Base-by-base conservation (phyloP, 2,113 vertebrate species). In the Monopterus albus region DNA sequence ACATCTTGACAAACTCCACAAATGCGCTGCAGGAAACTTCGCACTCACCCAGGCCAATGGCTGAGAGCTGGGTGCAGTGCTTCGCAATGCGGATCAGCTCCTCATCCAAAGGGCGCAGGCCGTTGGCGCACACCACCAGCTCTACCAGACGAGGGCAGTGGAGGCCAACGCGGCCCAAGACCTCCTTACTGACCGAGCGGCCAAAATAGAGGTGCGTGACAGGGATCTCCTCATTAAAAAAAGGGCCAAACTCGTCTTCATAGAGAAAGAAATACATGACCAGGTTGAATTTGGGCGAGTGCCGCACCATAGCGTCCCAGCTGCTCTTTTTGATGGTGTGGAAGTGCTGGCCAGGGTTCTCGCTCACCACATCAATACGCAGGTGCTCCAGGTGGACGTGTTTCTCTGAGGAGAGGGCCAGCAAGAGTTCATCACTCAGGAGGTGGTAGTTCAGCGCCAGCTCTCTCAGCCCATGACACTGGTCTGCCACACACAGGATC, bases 241-340 rank as follows among this genome's bases (percentile, higher is more conserved):
- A 99, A 0, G 95, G 96, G 78, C 95, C 95, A 15, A 99, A 99
- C 91, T 99, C 96, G 13, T 99, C 94, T 86, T 99, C 97, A 0
- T 98, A 98, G 72, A 99, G 92, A 87, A 96, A 99, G 83, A 98
- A 99, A 94, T 99, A 99, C 97, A 99, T 99, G 18, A 99, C 97
- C 88, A 99, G 90, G 82, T 96, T 99, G 49, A 99, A 96, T 90
- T 98, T 98, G 31, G 97, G 97, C 17, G 97, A 99, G 84, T 99
- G 97, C 63, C 88, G 95, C 89, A 97, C 93, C 92, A 99, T 96
- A 89, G 97, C 96, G n/a, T 98, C 97, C 97, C 97, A 99, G 91
- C 97, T 99, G 94, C 96, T 98, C 91, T 96, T 97, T 90, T 97
- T 95, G 81, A 99, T 96, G 1, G 94, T 90, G 89, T 97, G 96